A percentile compares a stretch with the other conserved stretches of the same genome.
Evolutionary conservation across 2,113 vertebrate species (phyloP).

Genomic region (Epinephelus cyanopodus): DNA sequence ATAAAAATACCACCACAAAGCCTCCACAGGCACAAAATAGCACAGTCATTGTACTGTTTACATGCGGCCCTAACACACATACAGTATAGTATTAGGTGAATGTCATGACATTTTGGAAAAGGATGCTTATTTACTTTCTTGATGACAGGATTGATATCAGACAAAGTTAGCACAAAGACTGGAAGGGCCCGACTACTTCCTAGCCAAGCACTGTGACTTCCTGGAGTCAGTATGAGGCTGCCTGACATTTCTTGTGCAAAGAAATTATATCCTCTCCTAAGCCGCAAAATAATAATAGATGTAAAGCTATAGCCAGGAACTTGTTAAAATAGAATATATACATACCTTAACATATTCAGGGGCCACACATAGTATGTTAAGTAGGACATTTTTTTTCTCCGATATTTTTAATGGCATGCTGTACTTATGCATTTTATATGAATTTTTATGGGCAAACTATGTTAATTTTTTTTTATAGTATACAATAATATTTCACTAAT

Average conservation of each 20-base stretch:
- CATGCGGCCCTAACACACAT: background rate
- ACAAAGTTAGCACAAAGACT: background rate
- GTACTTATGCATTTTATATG: too few relatives aligned
- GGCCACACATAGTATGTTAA: too few relatives aligned
- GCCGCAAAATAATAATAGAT: too few relatives aligned
- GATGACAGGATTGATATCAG: background rate
- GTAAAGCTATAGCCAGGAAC: background rate
- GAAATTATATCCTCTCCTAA: background rate
- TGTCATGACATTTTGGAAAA: background rate
- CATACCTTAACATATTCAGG: too few relatives aligned
- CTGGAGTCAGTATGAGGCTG: background rate
- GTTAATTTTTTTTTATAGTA: too few relatives aligned
- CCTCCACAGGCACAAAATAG: background rate
- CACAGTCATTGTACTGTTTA: background rate
- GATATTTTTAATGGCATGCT: too few relatives aligned
- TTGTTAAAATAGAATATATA: too few relatives aligned
- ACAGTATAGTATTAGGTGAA: background rate
- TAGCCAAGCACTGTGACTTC: background rate
- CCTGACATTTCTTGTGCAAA: background rate
- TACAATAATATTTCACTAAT: too few relatives aligned
- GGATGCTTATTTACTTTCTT: background rate
- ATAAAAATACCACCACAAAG: constrained; percentile 35
- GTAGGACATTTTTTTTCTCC: too few relatives aligned
- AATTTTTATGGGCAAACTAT: too few relatives aligned
- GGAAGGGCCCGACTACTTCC: background rate